phyloP scores from a whole-genome alignment of 2,113 vertebrate genomes.

The Dasyurus viverrinus region DNA sequence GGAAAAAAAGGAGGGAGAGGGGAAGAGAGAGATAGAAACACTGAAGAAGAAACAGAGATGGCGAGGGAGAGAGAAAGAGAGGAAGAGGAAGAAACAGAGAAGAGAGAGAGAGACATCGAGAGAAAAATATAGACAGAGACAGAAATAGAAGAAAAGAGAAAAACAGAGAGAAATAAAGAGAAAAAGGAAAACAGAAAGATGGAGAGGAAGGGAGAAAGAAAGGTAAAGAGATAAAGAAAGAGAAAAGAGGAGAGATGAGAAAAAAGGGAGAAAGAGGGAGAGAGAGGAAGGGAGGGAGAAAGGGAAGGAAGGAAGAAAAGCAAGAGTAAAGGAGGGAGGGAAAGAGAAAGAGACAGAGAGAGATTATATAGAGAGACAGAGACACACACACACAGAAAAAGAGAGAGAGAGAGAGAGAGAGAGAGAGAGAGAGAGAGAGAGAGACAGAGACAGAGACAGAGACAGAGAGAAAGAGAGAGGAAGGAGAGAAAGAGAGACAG shows the following conservation, averaged over 20 bases:
- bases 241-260: not conserved
- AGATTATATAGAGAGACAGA: not conserved
- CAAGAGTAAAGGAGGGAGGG: too few species aligned
- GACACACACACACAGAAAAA: too few species aligned
- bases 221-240: too few species aligned
- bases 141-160: too few species aligned
- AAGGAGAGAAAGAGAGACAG: not conserved
- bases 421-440: not conserved
- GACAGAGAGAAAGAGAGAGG: not conserved
- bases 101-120: not conserved
- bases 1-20: not conserved
- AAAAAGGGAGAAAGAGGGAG: not conserved
- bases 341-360: too few species aligned
- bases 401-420: not conserved
- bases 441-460: not conserved
- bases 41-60: not conserved
- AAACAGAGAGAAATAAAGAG: too few species aligned
- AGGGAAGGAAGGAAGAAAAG: not conserved
- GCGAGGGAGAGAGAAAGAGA: not conserved
- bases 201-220: too few species aligned
- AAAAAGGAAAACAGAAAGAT: too few species aligned
- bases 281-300: not conserved
- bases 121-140: not conserved
- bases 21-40: not conserved
- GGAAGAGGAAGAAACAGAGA: too few species aligned